These are phyloP conservation scores for Lacanobia wlatinum DNA, from an alignment of 2,888 invertebrate genomes.

Conservation along the genomic window DNA sequence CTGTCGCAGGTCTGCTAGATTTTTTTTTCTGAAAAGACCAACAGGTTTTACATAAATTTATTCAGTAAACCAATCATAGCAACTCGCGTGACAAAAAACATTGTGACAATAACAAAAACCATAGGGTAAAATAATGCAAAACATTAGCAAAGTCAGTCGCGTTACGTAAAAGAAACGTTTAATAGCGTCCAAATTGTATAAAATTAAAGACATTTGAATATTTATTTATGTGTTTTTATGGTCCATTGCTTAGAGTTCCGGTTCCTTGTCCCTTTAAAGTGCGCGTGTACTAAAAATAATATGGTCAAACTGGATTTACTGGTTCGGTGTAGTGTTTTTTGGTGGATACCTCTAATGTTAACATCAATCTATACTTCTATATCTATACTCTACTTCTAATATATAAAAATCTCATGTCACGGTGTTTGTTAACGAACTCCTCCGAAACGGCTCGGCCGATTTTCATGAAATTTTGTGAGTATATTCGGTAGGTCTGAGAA, in stretches of 20 bases:
- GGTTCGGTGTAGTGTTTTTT: neutral
- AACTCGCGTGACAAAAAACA: too few species aligned
- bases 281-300: neutral
- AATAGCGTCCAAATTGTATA: conserved; percentile 8
- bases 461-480: too few species aligned
- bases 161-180: neutral
- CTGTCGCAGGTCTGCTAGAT: too few species aligned
- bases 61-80: too few species aligned
- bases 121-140: neutral
- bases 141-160: neutral
- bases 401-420: too few species aligned
- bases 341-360: neutral
- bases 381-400: too few species aligned
- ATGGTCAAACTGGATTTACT: neutral
- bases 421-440: too few species aligned
- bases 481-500: too few species aligned
- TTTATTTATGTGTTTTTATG: conserved; percentile 17
- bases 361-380: too few species aligned
- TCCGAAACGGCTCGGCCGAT: too few species aligned
- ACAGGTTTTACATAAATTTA: too few species aligned
- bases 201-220: conserved; percentile 30
- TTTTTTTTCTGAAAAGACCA: too few species aligned
- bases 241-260: conserved; percentile 11
- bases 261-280: conserved; percentile 25
- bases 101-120: neutral